Conservation (phyloP, 1,140 invertebrate genomes). For the Zaprionus taronus region DNA sequence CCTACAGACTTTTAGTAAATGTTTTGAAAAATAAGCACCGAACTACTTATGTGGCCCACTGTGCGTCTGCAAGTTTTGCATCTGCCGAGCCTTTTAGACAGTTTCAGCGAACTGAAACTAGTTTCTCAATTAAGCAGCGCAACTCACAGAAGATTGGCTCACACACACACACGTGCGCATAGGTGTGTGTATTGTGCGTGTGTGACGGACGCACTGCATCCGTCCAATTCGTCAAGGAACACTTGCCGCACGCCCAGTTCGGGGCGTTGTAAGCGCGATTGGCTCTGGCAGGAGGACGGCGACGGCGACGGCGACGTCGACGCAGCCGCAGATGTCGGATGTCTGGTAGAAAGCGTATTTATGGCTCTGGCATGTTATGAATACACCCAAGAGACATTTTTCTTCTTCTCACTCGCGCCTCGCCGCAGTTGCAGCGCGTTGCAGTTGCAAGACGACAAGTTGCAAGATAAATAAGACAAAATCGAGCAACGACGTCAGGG, state of each 20-base stretch:
- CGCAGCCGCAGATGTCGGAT: conserved; percentile 55
- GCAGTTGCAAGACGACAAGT: conserved; percentile 45
- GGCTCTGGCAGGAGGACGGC: conserved; percentile 35
- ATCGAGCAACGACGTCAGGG: neutral
- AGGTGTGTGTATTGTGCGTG: conserved; percentile 3
- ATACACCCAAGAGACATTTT: conserved; percentile 82
- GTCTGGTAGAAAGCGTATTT: conserved; percentile 77
- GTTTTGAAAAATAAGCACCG: neutral
- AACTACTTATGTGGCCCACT: conserved; percentile 17
- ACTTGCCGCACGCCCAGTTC: conserved; percentile 71
- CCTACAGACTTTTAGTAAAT: neutral
- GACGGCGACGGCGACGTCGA: conserved; percentile 5
- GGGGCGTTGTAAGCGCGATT: conserved; percentile 57
- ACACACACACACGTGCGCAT: conserved; percentile 28
- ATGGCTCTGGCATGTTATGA: conserved; percentile 79
- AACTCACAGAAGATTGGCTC: conserved; percentile 39
- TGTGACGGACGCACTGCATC: conserved; percentile 61
- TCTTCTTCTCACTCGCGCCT: conserved; percentile 70
- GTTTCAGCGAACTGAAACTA: conserved; percentile 62
- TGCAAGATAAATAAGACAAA: conserved; percentile 26
- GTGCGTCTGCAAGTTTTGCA: conserved; percentile 32
- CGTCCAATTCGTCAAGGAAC: conserved; percentile 79
- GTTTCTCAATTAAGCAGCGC: conserved; percentile 75
- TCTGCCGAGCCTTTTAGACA: conserved; percentile 30
- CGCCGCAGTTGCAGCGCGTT: conserved; percentile 12